Conservation (phyloP, 2,113 vertebrate species). For the Eleginops maclovinus region DNA sequence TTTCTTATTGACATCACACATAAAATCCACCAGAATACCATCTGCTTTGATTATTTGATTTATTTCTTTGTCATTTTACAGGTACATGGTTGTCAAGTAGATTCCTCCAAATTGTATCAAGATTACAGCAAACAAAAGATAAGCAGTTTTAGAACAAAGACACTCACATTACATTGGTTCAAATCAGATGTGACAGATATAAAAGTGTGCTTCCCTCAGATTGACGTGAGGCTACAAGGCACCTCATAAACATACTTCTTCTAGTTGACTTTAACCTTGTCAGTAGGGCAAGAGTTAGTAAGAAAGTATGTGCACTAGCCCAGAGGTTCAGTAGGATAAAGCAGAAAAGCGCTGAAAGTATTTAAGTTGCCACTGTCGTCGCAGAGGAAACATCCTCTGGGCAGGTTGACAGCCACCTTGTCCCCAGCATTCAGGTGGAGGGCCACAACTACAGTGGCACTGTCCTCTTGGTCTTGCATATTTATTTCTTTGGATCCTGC, state of each 20-base stretch:
- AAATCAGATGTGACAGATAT: neutral
- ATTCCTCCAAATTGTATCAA: conserved; percentile 7
- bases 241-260: neutral
- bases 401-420: conserved; percentile 66
- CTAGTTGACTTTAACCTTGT: conserved; percentile 17
- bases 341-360: conserved; percentile 82
- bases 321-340: conserved; percentile 68
- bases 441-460: conserved; percentile 49
- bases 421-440: conserved; percentile 67
- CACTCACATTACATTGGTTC: neutral
- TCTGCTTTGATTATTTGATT: conserved; percentile 15
- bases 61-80: conserved; percentile 14
- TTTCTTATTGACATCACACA: conserved; percentile 4
- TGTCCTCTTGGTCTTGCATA: conserved; percentile 76
- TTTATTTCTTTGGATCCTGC: conserved; percentile 60
- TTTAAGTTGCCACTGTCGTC: conserved; percentile 74
- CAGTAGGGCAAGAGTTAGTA: neutral
- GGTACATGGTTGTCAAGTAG: neutral
- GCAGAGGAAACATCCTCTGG: conserved; percentile 69
- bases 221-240: too few relatives aligned
- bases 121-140: neutral
- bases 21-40: neutral
- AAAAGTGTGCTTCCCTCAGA: neutral
- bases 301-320: neutral
- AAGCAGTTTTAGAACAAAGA: conserved; percentile 10